These are phyloP conservation scores for Reinhardtius hippoglossoides DNA, from an alignment of 2,113 vertebrate genomes.

Conservation along the genomic window DNA sequence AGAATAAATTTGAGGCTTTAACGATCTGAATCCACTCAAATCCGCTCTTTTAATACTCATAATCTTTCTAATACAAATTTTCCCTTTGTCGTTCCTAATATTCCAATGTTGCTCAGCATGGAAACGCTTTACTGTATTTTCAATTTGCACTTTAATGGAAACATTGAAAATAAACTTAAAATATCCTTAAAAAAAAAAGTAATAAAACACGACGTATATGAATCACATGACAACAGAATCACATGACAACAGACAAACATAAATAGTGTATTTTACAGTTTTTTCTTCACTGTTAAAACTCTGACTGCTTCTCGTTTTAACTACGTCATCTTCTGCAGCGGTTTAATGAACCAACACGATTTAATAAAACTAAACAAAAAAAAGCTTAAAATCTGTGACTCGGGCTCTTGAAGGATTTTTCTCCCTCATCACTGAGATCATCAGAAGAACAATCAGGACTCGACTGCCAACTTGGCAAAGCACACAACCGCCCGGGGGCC, in stretches of 20 bases:
- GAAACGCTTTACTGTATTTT: no score
- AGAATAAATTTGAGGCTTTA: background rate
- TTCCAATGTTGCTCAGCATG: background rate
- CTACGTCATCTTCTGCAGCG: constrained; percentile 1
- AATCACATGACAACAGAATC: background rate
- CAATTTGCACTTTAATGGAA: background rate
- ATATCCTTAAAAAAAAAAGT: background rate
- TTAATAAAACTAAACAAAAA: no score
- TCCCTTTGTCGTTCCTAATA: no score
- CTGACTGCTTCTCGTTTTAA: background rate
- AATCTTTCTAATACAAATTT: no score
- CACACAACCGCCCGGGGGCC: background rate
- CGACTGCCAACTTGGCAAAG: background rate
- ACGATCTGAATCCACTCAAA: no score
- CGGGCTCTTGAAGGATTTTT: background rate
- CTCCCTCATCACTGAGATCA: background rate
- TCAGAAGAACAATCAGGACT: background rate
- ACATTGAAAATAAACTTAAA: background rate
- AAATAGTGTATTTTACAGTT: background rate
- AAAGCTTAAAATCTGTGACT: no score
- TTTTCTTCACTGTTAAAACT: background rate
- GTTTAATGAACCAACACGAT: no score
- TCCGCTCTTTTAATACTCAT: background rate
- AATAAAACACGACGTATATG: no score
- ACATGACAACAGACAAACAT: background rate